A percentile compares a stretch with the other conserved stretches of the same genome.
phyloP scores from a whole-genome alignment of 1,140 invertebrate genomes.

The Pentalonia nigronervosa region DNA sequence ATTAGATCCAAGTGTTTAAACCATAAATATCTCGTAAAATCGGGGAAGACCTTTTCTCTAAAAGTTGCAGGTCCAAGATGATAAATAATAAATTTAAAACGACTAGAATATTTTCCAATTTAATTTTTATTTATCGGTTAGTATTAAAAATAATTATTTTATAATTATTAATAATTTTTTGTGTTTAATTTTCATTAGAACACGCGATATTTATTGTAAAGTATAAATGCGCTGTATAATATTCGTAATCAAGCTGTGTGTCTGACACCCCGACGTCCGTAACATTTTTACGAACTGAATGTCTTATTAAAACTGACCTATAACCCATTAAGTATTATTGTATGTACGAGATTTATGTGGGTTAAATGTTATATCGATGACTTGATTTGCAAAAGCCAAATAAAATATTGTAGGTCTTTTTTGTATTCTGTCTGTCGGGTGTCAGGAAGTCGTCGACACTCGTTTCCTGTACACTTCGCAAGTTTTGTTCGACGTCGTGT shows the following conservation, averaged over 20 bases:
- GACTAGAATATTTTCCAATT: neutral
- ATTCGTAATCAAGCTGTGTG: neutral
- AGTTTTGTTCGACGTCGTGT: neutral
- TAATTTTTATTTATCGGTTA: neutral
- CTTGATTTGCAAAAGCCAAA: neutral
- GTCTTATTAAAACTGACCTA: conserved; percentile 16
- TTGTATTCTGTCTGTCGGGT: neutral
- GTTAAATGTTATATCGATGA: neutral
- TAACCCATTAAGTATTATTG: neutral
- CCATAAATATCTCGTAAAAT: neutral
- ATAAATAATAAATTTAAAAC: neutral
- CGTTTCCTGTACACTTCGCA: neutral
- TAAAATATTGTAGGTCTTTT: neutral
- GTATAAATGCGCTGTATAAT: neutral
- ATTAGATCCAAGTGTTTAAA: neutral
- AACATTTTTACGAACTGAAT: neutral
- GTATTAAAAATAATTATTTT: neutral
- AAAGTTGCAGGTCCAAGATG: neutral
- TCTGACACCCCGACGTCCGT: neutral
- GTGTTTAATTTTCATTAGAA: neutral
- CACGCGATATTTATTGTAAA: neutral
- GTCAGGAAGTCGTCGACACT: conserved; percentile 28
- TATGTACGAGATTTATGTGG: neutral
- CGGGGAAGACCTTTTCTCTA: neutral
- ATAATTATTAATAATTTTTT: neutral